These are phyloP conservation scores for Spilarctia lutea DNA, from an alignment of 2,888 invertebrate species.

Conservation along the genomic window DNA sequence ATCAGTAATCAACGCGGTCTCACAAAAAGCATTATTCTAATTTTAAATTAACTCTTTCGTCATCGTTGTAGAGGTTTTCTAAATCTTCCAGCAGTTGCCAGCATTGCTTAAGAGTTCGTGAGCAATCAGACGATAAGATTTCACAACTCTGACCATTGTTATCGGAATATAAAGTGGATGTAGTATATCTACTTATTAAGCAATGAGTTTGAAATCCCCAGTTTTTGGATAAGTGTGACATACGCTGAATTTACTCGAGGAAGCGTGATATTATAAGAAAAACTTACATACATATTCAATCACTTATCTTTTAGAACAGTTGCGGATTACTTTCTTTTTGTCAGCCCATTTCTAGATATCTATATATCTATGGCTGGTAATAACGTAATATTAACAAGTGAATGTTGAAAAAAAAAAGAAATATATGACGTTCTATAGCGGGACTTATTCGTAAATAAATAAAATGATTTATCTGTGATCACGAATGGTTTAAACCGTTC, in stretches of 20 bases:
- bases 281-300: not conserved
- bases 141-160: conserved; percentile 5
- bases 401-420: too few relatives aligned
- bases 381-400: too few relatives aligned
- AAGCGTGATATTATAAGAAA: not conserved
- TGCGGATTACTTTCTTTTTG: not conserved
- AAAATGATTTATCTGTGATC: too few relatives aligned
- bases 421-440: too few relatives aligned
- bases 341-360: not conserved
- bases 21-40: conserved; percentile 2
- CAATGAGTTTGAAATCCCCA: not conserved
- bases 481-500: too few relatives aligned
- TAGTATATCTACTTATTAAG: not conserved
- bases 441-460: too few relatives aligned
- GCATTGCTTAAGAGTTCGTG: conserved; percentile 24
- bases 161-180: not conserved
- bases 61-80: conserved; percentile 12
- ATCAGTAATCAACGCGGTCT: not conserved
- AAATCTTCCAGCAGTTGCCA: conserved; percentile 8
- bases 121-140: conserved; percentile 16
- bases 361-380: not conserved
- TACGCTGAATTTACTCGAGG: not conserved
- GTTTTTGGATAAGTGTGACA: not conserved
- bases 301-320: not conserved
- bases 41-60: conserved; percentile 16